Evolutionary conservation across 2,888 invertebrate genomes (phyloP).

Genomic region (Dorcus parallelipipedus): DNA sequence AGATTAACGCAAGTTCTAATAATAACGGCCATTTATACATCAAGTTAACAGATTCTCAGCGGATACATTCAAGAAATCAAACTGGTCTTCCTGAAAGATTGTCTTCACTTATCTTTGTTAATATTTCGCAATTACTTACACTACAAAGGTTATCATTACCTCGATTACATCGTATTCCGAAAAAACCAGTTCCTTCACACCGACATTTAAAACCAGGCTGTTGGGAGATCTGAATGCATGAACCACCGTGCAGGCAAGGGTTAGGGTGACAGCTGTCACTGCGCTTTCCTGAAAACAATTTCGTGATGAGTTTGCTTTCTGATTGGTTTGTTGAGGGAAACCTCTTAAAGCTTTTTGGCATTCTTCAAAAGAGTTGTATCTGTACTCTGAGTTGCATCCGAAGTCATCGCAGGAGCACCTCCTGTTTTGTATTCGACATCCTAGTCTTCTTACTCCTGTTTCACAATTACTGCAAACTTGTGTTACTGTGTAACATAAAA

Average conservation of each 20-base stretch:
- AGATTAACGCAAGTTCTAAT: too few species aligned
- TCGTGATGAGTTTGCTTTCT: not conserved
- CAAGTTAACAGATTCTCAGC: too few species aligned
- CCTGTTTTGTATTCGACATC: constrained; percentile 62
- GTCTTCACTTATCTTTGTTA: not conserved
- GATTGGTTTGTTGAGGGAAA: constrained; percentile 32
- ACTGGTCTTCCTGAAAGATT: not conserved
- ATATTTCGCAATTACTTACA: too few species aligned
- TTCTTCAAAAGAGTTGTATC: constrained; percentile 58
- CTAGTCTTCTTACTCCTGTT: constrained; percentile 56
- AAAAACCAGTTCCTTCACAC: constrained; percentile 72
- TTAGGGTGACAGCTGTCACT: constrained; percentile 62
- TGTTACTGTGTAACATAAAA: constrained; percentile 26
- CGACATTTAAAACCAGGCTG: constrained; percentile 65
- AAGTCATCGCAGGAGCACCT: constrained; percentile 61
- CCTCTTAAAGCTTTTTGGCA: constrained; percentile 64
- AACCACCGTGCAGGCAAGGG: constrained; percentile 64
- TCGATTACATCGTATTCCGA: constrained; percentile 67
- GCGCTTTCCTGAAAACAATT: constrained; percentile 42
- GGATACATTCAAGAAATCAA: not conserved
- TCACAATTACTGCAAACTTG: constrained; percentile 52
- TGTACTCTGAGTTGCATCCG: constrained; percentile 64
- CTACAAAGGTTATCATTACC: constrained; percentile 44
- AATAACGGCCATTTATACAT: too few species aligned
- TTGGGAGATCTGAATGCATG: constrained; percentile 65